A percentile compares a stretch with the other conserved stretches of the same genome.
Evolutionary conservation across 1,140 invertebrate species (phyloP).

Genomic region (Bombus superbus): DNA sequence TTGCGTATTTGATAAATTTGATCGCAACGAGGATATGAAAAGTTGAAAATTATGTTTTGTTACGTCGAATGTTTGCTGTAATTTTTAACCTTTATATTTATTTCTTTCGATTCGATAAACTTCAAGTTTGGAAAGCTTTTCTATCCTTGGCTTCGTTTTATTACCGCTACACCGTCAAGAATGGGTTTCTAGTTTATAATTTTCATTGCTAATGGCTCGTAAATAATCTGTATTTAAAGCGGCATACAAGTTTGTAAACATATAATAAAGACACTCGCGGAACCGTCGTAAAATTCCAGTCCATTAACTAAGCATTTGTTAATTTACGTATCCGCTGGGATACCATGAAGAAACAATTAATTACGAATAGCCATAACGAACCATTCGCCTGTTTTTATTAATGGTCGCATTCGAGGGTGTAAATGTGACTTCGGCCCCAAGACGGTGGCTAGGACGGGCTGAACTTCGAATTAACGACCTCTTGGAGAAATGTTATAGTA

Average conservation of each 20-base stretch:
- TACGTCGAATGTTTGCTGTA: neutral
- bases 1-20: neutral
- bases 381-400: constrained; percentile 56
- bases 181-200: neutral
- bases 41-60: neutral
- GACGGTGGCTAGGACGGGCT: constrained; percentile 26
- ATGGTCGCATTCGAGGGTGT: constrained; percentile 45
- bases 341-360: constrained; percentile 40
- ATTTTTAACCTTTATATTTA: neutral
- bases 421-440: constrained; percentile 52
- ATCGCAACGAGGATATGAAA: neutral
- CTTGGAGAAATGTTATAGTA: constrained; percentile 19
- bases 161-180: neutral
- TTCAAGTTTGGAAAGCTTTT: neutral
- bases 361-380: constrained; percentile 52
- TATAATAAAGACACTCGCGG: neutral
- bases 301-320: constrained; percentile 50
- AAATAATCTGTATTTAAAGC: neutral
- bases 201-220: neutral
- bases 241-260: neutral
- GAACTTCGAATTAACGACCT: constrained; percentile 51
- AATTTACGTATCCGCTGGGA: constrained; percentile 32
- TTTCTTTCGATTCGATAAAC: neutral
- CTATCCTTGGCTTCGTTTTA: neutral
- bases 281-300: constrained; percentile 25